Conservation (phyloP, 2,113 vertebrate species). For the Falco punctatus region DNA sequence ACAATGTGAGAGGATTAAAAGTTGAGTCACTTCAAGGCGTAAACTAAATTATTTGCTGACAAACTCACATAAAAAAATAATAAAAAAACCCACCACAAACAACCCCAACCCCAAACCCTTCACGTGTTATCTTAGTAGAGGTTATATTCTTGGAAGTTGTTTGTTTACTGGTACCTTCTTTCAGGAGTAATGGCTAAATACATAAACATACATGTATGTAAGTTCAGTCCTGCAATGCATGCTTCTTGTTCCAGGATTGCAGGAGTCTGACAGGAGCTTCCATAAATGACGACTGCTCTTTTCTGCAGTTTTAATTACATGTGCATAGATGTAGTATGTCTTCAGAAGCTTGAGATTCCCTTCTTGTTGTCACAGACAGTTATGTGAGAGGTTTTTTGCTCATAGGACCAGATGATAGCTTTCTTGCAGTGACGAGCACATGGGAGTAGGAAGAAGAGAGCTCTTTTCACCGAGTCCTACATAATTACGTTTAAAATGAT, state of each 20-base stretch:
- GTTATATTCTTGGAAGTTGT: background rate
- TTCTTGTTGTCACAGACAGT: background rate
- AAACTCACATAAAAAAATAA: background rate
- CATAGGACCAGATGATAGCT: background rate
- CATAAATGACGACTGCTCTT: background rate
- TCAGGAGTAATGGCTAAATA: background rate
- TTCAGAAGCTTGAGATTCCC: background rate
- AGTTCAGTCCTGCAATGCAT: background rate
- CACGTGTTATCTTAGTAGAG: background rate
- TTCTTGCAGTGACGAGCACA: background rate
- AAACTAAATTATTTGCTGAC: background rate
- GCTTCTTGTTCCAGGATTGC: background rate
- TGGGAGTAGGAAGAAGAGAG: background rate
- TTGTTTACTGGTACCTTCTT: background rate
- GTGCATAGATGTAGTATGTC: background rate
- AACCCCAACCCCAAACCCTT: background rate
- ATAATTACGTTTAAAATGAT: background rate
- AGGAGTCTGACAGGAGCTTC: background rate
- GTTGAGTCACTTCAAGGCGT: background rate
- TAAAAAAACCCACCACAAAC: fast-evolving
- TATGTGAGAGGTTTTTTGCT: background rate
- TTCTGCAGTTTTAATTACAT: background rate
- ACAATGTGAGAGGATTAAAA: background rate
- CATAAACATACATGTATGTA: background rate
- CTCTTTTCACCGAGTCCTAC: background rate